Evolutionary conservation across 2,888 invertebrate genomes (phyloP).

Genomic region (Agrochola macilenta): DNA sequence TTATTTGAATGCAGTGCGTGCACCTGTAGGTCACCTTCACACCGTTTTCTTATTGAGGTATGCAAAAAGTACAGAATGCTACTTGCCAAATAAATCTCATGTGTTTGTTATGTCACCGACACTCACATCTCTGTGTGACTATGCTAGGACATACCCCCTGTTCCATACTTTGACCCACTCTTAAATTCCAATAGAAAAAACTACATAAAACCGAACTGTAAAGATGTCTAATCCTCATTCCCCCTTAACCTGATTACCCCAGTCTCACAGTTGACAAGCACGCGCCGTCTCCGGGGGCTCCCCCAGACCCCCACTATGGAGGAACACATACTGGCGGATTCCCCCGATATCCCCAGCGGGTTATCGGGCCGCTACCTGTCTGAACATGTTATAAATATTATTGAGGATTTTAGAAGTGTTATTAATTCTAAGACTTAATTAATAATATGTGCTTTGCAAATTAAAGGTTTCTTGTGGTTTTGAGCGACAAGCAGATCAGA

Average conservation of each 20-base stretch:
- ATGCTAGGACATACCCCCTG: background rate
- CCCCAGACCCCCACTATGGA: conserved; percentile 6
- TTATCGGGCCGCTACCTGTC: conserved; percentile 21
- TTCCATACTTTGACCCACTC: background rate
- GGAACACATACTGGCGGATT: conserved; percentile 9
- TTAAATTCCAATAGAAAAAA: background rate
- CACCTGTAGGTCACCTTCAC: background rate
- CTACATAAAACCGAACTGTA: background rate
- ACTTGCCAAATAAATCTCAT: background rate
- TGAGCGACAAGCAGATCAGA: background rate
- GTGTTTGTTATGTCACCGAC: background rate
- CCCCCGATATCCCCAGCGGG: conserved; percentile 30
- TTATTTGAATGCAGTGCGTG: background rate
- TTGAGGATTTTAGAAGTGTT: conserved; percentile 26
- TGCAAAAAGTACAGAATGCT: background rate
- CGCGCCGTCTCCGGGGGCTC: conserved; percentile 27
- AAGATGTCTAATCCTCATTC: conserved; percentile 24
- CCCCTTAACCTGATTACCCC: conserved; percentile 34
- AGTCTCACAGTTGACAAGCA: conserved; percentile 43
- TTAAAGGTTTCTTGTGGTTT: background rate
- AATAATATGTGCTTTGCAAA: background rate
- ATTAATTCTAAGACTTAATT: background rate
- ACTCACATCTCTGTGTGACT: background rate
- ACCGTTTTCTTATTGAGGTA: background rate
- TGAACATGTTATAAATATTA: conserved; percentile 27